Evolutionary conservation across 2,113 vertebrate species (phyloP), one percentile per base, ranked within the genome.

Genomic region (Menidia beryllina): DNA sequence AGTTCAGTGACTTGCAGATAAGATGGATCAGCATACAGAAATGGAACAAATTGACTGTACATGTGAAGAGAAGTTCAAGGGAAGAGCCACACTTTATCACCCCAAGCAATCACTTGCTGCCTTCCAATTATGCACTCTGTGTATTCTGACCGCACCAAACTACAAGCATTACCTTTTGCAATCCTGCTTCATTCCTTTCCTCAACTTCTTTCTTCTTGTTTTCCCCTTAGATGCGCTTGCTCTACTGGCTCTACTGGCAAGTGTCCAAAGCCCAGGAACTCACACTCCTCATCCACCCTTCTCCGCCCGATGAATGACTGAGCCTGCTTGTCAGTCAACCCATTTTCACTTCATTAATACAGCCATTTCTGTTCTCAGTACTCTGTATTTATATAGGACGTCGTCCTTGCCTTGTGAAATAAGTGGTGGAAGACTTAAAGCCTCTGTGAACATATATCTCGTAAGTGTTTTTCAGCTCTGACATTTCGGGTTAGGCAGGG

Each of bases 111-210:
- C 9, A 15, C 43, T 67, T 69, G 54, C 26, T 43, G 69, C 51
- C 56, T 74, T 77, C 67, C 70, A 73, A 66, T 83, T 79, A 87
- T 76, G 52, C 65, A 69, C 55, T 72, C 50, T 70, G 70, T 71
- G 74, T 75, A 82, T 74, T 76, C 77, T 79, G 69, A 81, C 64
- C 81, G 77, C 61, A 52, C 47, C 57, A 55, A n/a, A 27, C 66
- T 72, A 48, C 30, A 49, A 73, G 83, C 49, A 43, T 61, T 13
- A 10, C 61, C 65, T 60, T 64, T 49, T 50, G 63, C 24, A 75
- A 59, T 45, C 50, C 54, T 25, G 48, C 25, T 62, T 50, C 69
- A 72, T 41, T 47, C 57, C 17, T 49, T 63, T 19, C 55, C 69
- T 69, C 19, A 39, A 53, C 26, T 59, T 66, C 71, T 58, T 51